Evolutionary conservation across 2,113 vertebrate genomes (phyloP).

Genomic region (Tenebrosternarchus preto): DNA sequence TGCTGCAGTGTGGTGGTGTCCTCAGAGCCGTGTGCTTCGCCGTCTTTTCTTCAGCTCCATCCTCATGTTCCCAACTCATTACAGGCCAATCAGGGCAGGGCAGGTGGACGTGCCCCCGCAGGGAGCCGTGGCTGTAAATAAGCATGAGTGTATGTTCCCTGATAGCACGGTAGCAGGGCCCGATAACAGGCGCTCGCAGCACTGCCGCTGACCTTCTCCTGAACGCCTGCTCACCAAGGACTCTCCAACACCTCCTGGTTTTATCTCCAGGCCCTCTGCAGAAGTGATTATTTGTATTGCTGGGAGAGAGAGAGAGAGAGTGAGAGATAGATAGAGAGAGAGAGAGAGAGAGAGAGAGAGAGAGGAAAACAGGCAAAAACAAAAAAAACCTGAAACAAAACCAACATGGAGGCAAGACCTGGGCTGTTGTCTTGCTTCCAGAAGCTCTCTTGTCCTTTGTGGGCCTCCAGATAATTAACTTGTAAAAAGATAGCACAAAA

Average conservation of each 20-base stretch:
- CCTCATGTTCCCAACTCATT: conserved; percentile 84
- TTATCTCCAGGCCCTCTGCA: conserved; percentile 83
- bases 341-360: conserved; percentile 5
- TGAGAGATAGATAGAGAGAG: conserved; percentile 46
- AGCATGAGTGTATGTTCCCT: conserved; percentile 82
- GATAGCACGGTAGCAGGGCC: conserved; percentile 84
- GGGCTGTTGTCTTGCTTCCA: conserved; percentile 62
- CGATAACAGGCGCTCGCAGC: conserved; percentile 86
- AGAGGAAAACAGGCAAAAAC: conserved; percentile 31
- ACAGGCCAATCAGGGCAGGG: conserved; percentile 83
- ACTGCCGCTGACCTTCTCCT: conserved; percentile 88
- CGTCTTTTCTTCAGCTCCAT: conserved; percentile 64
- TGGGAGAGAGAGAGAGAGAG: conserved; percentile 56
- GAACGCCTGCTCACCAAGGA: conserved; percentile 84
- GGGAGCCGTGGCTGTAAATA: conserved; percentile 94
- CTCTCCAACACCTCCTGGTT: conserved; percentile 78
- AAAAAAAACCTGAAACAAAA: conserved; percentile 52
- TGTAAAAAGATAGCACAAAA: conserved; percentile 69
- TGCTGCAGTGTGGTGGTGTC: conserved; percentile 74
- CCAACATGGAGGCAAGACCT: conserved; percentile 62
- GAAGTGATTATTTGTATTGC: conserved; percentile 74
- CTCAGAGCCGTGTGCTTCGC: conserved; percentile 64
- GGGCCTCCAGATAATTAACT: conserved; percentile 66
- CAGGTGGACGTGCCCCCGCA: conserved; percentile 83
- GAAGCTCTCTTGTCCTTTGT: conserved; percentile 59